Base-by-base conservation (phyloP, 2,113 vertebrate species). In the Salvelinus namaycush region DNA sequence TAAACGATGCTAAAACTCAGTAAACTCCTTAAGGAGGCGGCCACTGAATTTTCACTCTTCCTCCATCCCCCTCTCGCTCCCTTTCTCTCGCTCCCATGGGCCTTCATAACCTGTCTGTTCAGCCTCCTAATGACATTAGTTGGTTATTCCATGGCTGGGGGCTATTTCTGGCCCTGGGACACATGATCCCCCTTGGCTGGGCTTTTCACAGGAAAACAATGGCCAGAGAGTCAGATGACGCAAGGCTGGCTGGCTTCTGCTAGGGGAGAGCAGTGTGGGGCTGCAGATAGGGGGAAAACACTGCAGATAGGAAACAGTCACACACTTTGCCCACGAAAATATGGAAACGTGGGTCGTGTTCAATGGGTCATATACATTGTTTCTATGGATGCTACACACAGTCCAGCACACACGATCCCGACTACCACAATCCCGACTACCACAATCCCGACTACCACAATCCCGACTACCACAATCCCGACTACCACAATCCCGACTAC, bases 81-180 rank as follows among this genome's bases (percentile, higher is more conserved):
- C 8, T 44, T 44, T 44, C 34, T 39, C 9, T 44, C 39, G 0
- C 39, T 59, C 69, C 60, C 29, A 34, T n/a, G 67, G 72, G 60
- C 75, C 51, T 79, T 78, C 76, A 81, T 76, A 83, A 79, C 76
- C 76, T 77, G 68, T 80, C 81, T 86, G 70, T 79, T 86, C 79
- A 83, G 76, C 51, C 71, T 57, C 62, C 62, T 87, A 81, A 86
- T 86, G 76, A 83, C 77, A 81, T 81, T 83, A 84, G 76, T 79
- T 81, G 78, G 76, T 78, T 85, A 79, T 83, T 83, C 72, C 67
- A 79, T 69, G 27, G 67, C 67, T 29, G 51, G 65, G 9, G 70
- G 76, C 79, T 85, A 82, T 85, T 87, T 81, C 24, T 66, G 79
- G 81, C 68, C n/a, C 68, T 27, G 31, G 73, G 75, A 83, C 76